Evolutionary conservation across 2,113 vertebrate genomes (phyloP).

Genomic region (Xyliphius kryptos): DNA sequence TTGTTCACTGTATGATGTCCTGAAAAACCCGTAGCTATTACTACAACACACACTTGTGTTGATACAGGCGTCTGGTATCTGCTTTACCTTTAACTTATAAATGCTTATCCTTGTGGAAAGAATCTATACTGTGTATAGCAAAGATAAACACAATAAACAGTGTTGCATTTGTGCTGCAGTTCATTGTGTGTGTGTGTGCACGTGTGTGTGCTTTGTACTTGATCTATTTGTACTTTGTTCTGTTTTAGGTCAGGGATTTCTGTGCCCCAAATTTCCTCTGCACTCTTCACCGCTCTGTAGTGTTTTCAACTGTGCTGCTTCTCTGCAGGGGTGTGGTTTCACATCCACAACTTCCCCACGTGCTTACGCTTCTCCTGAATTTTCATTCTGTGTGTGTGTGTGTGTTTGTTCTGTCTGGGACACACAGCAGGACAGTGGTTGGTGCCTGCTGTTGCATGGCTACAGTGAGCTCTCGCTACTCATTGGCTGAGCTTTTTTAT

Average conservation of each 20-base stretch:
- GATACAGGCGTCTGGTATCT: too few relatives aligned
- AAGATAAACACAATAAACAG: too few relatives aligned
- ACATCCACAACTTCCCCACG: constrained; percentile 63
- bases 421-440: too few relatives aligned
- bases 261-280: background rate
- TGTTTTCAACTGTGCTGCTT: constrained; percentile 9
- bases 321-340: constrained; percentile 42
- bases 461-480: constrained; percentile 54
- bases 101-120: too few relatives aligned
- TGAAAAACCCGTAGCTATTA: too few relatives aligned
- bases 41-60: too few relatives aligned
- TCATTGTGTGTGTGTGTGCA: background rate
- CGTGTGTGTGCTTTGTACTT: background rate
- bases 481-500: constrained; percentile 51
- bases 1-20: too few relatives aligned
- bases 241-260: background rate
- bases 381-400: constrained; percentile 43
- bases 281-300: background rate
- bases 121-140: too few relatives aligned
- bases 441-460: constrained; percentile 68
- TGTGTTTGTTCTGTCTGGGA: constrained; percentile 30
- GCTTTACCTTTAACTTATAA: too few relatives aligned
- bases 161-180: background rate
- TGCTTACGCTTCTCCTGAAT: constrained; percentile 57
- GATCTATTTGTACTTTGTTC: too few relatives aligned